Percentiles rank a stretch among this genome's conserved stretches.
Conservation (phyloP, 2,113 vertebrate genomes). For the Nothobranchius furzeri region DNA sequence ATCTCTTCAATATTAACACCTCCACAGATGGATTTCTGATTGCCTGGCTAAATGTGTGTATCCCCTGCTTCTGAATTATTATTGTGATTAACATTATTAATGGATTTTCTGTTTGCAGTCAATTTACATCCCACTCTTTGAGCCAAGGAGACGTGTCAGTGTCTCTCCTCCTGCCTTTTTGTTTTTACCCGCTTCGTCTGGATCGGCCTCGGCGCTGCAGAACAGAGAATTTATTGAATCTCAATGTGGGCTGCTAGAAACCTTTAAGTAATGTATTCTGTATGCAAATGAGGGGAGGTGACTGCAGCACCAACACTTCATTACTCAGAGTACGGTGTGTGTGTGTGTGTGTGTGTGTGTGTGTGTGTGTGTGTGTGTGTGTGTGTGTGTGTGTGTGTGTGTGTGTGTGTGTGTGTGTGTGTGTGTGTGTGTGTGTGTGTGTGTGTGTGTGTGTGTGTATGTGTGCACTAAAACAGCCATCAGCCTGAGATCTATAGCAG, state of each 20-base stretch:
- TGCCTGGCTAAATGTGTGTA: constrained; percentile 76
- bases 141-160: constrained; percentile 27
- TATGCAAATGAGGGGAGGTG: constrained; percentile 61
- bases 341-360: constrained; percentile 2
- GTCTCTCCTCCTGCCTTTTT: constrained; percentile 33
- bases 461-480: constrained; percentile 11
- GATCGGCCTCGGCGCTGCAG: constrained; percentile 12
- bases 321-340: constrained; percentile 43
- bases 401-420: too few relatives aligned
- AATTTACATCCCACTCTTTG: constrained; percentile 59
- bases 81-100: constrained; percentile 75
- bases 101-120: constrained; percentile 70
- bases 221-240: constrained; percentile 56
- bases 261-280: constrained; percentile 63
- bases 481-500: constrained; percentile 15
- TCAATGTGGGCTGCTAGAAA: constrained; percentile 46
- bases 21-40: constrained; percentile 77
- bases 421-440: too few relatives aligned
- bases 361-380: background rate
- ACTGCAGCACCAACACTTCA: constrained; percentile 54
- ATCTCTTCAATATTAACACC: constrained; percentile 80
- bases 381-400: background rate
- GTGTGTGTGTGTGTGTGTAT: background rate
- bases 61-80: constrained; percentile 72
- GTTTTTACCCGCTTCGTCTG: constrained; percentile 13